A percentile compares a stretch with the other conserved stretches of the same genome.
Conservation (phyloP, 2,113 vertebrate species). For the Boulengerochromis microlepis region DNA sequence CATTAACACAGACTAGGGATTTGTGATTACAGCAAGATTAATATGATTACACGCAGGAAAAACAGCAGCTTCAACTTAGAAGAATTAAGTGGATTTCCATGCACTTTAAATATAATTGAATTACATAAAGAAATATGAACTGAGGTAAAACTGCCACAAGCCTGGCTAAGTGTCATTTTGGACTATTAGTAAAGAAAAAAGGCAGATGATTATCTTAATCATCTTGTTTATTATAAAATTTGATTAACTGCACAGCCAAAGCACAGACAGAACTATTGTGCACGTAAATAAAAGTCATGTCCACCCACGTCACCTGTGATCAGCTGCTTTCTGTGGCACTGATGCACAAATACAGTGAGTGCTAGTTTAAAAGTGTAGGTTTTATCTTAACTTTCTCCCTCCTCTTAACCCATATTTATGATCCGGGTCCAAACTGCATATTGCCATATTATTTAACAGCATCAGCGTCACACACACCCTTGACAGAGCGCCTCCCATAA, state of each 20-base stretch:
- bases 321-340: background rate
- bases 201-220: background rate
- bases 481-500: background rate
- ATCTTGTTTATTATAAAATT: background rate
- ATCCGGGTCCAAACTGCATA: background rate
- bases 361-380: background rate
- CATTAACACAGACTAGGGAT: background rate
- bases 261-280: background rate
- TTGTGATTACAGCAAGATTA: background rate
- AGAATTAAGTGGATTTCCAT: background rate
- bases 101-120: background rate
- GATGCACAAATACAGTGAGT: accelerated
- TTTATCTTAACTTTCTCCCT: background rate
- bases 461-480: background rate
- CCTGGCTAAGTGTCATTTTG: background rate
- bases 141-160: background rate
- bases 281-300: background rate
- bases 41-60: background rate
- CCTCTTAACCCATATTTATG: background rate
- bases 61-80: background rate
- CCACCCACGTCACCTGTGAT: background rate
- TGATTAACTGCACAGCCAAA: background rate
- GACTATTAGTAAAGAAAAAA: background rate
- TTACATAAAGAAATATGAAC: background rate
- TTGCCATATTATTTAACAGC: background rate